These are phyloP conservation scores for Salvelinus alpinus DNA, from an alignment of 2,113 vertebrate species.

Conservation along the genomic window DNA sequence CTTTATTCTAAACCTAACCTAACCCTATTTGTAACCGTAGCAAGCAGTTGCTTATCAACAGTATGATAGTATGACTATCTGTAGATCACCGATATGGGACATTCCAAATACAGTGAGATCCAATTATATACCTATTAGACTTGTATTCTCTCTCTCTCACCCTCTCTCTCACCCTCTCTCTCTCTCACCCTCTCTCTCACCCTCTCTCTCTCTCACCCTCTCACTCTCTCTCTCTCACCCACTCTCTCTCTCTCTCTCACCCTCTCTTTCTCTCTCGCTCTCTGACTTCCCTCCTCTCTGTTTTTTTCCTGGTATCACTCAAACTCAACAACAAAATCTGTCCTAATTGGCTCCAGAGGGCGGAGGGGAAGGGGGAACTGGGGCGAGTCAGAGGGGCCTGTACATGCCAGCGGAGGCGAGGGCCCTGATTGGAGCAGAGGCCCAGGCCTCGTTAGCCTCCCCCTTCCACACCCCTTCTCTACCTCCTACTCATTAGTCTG, in stretches of 20 bases:
- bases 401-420: conserved; percentile 75
- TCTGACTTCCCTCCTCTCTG: not conserved
- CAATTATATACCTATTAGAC: too few species aligned
- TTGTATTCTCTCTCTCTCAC: too few species aligned
- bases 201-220: too few species aligned
- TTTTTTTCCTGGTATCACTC: conserved; percentile 55
- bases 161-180: too few species aligned
- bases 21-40: too few species aligned
- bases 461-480: conserved; percentile 27
- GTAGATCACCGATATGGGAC: not conserved
- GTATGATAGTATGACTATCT: too few species aligned
- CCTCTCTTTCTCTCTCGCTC: too few species aligned
- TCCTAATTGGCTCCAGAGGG: conserved; percentile 80
- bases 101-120: not conserved
- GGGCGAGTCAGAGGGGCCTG: conserved; percentile 51
- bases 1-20: too few species aligned
- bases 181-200: too few species aligned
- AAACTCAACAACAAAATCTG: conserved; percentile 71
- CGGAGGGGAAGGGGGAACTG: conserved; percentile 39
- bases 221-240: too few species aligned
- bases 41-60: too few species aligned
- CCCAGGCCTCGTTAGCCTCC: conserved; percentile 55
- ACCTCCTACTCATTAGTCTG: conserved; percentile 86
- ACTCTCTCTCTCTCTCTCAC: too few species aligned
- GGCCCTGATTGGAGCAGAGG: conserved; percentile 81